phyloP scores from a whole-genome alignment of 2,888 invertebrate species.

The Nemoura dubitans region DNA sequence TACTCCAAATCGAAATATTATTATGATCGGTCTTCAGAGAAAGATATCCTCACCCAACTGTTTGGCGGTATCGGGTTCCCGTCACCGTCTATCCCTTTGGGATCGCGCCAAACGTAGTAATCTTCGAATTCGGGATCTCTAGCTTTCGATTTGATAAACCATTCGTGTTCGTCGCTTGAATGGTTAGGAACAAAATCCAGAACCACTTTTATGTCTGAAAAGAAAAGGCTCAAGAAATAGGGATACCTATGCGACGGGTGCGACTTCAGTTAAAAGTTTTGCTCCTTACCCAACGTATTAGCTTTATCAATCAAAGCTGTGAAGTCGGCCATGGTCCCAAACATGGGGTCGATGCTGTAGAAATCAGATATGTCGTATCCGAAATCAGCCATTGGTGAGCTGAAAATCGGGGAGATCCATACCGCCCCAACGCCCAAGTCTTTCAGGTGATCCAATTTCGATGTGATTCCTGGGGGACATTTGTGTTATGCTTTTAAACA shows the following conservation, averaged over 20 bases:
- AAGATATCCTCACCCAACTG: slow-evolving; percentile 71
- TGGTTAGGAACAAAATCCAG: slow-evolving; percentile 56
- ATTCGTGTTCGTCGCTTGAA: slow-evolving; percentile 60
- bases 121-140: slow-evolving; percentile 61
- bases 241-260: no score
- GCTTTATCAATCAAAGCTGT: slow-evolving; percentile 66
- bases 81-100: slow-evolving; percentile 56
- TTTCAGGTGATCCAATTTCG: slow-evolving; percentile 69
- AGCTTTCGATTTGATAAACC: slow-evolving; percentile 63
- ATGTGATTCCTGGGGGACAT: slow-evolving; percentile 63
- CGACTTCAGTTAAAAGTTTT: background rate
- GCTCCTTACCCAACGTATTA: slow-evolving; percentile 62
- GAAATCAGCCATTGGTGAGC: slow-evolving; percentile 85
- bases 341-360: slow-evolving; percentile 74
- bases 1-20: background rate
- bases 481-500: no score
- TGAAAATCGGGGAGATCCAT: slow-evolving; percentile 87
- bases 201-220: slow-evolving; percentile 53
- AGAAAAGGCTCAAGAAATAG: slow-evolving; percentile 17
- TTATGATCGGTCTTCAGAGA: background rate
- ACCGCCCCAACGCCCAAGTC: slow-evolving; percentile 77
- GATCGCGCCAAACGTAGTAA: slow-evolving; percentile 63
- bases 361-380: slow-evolving; percentile 89
- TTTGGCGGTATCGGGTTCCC: slow-evolving; percentile 71
- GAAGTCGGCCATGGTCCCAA: slow-evolving; percentile 79